Evolutionary conservation across 2,888 invertebrate species (phyloP).

Genomic region (Polylopha cassiicola): DNA sequence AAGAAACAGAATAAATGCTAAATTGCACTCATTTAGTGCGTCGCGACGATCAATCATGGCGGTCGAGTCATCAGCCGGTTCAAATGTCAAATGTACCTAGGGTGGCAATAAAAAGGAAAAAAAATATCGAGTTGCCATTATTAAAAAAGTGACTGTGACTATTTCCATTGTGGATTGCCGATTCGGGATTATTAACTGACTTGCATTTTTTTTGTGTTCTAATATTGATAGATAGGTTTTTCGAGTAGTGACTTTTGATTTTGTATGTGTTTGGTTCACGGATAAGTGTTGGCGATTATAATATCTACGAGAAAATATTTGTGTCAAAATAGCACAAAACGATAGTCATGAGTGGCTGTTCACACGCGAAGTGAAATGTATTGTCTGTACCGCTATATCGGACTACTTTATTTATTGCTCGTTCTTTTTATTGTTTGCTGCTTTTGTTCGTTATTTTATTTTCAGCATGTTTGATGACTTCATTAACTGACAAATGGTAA

Average conservation of each 20-base stretch:
- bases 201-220: slow-evolving; percentile 77
- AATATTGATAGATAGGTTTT: slow-evolving; percentile 77
- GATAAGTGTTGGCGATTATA: slow-evolving; percentile 55
- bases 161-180: slow-evolving; percentile 76
- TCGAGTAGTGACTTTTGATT: slow-evolving; percentile 65
- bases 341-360: slow-evolving; percentile 59
- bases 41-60: slow-evolving; percentile 73
- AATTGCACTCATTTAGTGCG: slow-evolving; percentile 76
- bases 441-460: slow-evolving; percentile 44
- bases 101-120: slow-evolving; percentile 73
- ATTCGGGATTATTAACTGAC: slow-evolving; percentile 77
- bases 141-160: slow-evolving; percentile 78
- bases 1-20: slow-evolving; percentile 67
- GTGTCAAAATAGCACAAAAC: slow-evolving; percentile 62
- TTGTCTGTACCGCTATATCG: slow-evolving; percentile 45
- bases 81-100: slow-evolving; percentile 76
- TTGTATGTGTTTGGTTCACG: slow-evolving; percentile 44
- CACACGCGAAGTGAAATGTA: slow-evolving; percentile 58
- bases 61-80: slow-evolving; percentile 74
- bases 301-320: slow-evolving; percentile 56
- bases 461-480: slow-evolving; percentile 42
- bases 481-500: slow-evolving; percentile 36
- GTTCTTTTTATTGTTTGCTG: slow-evolving; percentile 37
- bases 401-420: slow-evolving; percentile 45
- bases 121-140: slow-evolving; percentile 65